Percentiles rank a stretch among this genome's conserved stretches.
phyloP scores from a whole-genome alignment of 2,113 vertebrate genomes.

The Rallus limicola region DNA sequence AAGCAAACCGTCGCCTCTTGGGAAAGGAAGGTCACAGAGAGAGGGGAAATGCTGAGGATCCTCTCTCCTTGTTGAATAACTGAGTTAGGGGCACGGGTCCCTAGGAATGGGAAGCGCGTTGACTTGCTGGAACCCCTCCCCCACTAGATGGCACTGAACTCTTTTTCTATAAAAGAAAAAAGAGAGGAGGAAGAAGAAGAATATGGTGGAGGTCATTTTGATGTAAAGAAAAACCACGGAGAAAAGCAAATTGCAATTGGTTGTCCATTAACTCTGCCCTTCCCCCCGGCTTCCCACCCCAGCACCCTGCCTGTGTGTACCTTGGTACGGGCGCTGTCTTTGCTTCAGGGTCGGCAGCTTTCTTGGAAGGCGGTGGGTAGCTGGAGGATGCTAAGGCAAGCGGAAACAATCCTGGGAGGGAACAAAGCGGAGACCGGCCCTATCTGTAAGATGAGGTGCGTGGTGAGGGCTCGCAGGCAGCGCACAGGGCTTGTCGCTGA shows the following conservation, averaged over 20 bases:
- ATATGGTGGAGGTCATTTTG: slow-evolving; percentile 71
- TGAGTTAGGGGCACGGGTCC: not conserved
- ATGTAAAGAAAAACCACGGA: not conserved
- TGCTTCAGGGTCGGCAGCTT: not conserved
- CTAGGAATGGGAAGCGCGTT: not conserved
- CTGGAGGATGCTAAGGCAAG: not conserved
- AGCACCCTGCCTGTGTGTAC: not conserved
- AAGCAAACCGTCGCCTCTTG: not conserved
- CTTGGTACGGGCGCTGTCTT: not conserved
- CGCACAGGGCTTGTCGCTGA: not conserved
- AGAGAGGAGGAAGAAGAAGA: slow-evolving; percentile 21
- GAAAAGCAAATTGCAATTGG: not conserved
- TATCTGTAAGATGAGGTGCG: not conserved
- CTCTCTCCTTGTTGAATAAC: not conserved
- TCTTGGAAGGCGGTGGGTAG: not conserved
- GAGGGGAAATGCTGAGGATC: not conserved
- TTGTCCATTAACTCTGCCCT: not conserved
- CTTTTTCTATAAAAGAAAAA: slow-evolving; percentile 42
- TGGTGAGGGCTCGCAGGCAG: not conserved
- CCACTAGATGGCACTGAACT: slow-evolving; percentile 85
- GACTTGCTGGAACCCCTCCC: slow-evolving; percentile 70
- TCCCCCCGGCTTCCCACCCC: not conserved
- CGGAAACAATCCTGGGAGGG: not conserved
- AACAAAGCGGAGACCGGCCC: not conserved
- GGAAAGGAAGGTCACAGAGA: not conserved